Evolutionary conservation across 2,113 vertebrate species (phyloP), one percentile per base, ranked within the genome.

Genomic region (Apeltes quadracus): DNA sequence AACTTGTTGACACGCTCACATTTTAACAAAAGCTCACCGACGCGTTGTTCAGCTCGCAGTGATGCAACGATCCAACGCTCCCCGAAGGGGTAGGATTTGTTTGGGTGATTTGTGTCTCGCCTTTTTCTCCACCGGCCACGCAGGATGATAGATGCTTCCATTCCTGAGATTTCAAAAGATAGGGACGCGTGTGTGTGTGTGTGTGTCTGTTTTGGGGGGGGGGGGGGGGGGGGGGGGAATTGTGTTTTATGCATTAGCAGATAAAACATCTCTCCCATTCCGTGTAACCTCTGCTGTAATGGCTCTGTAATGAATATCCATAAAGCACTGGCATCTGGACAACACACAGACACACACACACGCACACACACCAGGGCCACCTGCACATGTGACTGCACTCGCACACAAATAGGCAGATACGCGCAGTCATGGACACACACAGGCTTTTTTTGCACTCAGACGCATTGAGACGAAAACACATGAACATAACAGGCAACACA

Each of bases 231-330:
- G 66, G 62, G 34, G 55, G 14, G 41, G 5, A 43, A 18, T 15
- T 63, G 76, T 83, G 67, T 83, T 89, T 88, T 87, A 83, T 83
- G 79, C 53, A 74, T 84, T 88, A 66, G 44, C 53, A 74, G 78
- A 87, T 84, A 87, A 85, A 88, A 83, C 72, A 76, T 81, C 61
- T 67, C 69, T 55, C 41, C 68, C 22, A 71, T 84, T 82, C 74
- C 43, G 23, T 88, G 85, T 89, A 85, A 90, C 86, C 87, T 89
- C 87, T 78, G 84, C 78, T 85, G 75, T 87, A 88, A 90, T 91
- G 81, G 80, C 72, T 82, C 71, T 84, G 81, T 87, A 90, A 90
- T 91, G 87, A 89, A 91, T 90, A 88, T 82, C 87, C 71, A 87
- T 88, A 85, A 89, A 90, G 83, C 82, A 87, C 84, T 83, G 76